phyloP scores from a whole-genome alignment of 2,113 vertebrate species.

The Microcebus murinus region DNA sequence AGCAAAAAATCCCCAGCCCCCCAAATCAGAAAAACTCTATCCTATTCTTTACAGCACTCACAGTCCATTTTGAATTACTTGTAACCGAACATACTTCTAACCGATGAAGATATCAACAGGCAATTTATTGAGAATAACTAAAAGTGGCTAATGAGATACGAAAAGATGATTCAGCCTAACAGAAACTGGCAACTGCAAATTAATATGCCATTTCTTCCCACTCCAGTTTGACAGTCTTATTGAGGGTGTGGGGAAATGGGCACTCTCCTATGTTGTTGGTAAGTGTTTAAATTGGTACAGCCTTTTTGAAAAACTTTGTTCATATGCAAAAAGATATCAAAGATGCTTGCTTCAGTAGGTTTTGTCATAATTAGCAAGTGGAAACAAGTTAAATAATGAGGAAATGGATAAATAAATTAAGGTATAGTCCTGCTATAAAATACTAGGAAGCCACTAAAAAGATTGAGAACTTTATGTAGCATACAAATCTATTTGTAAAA shows the following conservation, averaged over 20 bases:
- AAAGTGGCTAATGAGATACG: neutral
- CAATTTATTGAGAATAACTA: neutral
- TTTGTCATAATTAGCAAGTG: neutral
- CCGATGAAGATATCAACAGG: neutral
- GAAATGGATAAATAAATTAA: neutral
- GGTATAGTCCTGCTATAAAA: neutral
- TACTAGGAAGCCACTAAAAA: neutral
- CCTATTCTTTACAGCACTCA: neutral
- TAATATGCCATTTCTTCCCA: neutral
- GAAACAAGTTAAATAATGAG: neutral
- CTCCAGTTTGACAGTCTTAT: neutral
- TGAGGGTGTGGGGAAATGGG: neutral
- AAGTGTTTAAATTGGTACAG: neutral
- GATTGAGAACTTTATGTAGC: neutral
- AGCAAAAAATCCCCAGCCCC: neutral
- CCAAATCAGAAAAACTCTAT: neutral
- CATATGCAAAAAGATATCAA: neutral
- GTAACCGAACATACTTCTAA: neutral
- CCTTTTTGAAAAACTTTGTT: neutral
- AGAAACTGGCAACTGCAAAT: neutral
- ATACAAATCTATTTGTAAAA: constrained; percentile 19
- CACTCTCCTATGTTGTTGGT: neutral
- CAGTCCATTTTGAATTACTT: neutral
- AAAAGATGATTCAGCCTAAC: neutral
- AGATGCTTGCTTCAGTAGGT: neutral